phyloP scores from a whole-genome alignment of 2,888 invertebrate species.

The Hypselothyrea guttata region DNA sequence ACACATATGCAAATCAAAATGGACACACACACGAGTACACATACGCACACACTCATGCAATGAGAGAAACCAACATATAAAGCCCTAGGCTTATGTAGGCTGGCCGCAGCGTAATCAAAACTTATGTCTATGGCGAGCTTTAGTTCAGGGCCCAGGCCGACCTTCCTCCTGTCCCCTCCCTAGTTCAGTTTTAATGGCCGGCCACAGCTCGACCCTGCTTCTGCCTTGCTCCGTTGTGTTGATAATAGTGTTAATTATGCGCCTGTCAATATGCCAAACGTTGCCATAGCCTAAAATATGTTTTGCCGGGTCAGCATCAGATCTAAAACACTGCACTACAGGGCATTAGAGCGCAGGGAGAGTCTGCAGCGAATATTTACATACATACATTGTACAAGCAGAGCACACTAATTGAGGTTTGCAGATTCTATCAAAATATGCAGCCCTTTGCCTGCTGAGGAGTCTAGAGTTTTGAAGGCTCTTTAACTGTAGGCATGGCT shows the following conservation, averaged over 20 bases:
- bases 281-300: slow-evolving; percentile 63
- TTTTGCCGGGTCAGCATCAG: slow-evolving; percentile 24
- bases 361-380: too few species aligned
- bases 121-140: slow-evolving; percentile 49
- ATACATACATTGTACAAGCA: background rate
- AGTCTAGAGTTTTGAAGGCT: slow-evolving; percentile 54
- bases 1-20: slow-evolving; percentile 17
- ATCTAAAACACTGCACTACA: slow-evolving; percentile 21
- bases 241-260: slow-evolving; percentile 76
- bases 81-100: slow-evolving; percentile 39
- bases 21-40: slow-evolving; percentile 1
- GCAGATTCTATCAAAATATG: slow-evolving; percentile 61
- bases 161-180: background rate
- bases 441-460: background rate
- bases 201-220: slow-evolving; percentile 22
- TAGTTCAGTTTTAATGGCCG: slow-evolving; percentile 58
- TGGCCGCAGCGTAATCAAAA: slow-evolving; percentile 56
- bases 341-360: background rate
- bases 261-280: slow-evolving; percentile 74
- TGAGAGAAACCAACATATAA: slow-evolving; percentile 21
- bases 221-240: slow-evolving; percentile 37
- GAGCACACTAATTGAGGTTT: slow-evolving; percentile 70
- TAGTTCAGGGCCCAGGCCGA: slow-evolving; percentile 11
- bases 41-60: background rate
- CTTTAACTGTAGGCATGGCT: slow-evolving; percentile 50